Percentiles rank a stretch among this genome's conserved stretches.
phyloP scores from a whole-genome alignment of 2,113 vertebrate species.

The Butorides virescens region DNA sequence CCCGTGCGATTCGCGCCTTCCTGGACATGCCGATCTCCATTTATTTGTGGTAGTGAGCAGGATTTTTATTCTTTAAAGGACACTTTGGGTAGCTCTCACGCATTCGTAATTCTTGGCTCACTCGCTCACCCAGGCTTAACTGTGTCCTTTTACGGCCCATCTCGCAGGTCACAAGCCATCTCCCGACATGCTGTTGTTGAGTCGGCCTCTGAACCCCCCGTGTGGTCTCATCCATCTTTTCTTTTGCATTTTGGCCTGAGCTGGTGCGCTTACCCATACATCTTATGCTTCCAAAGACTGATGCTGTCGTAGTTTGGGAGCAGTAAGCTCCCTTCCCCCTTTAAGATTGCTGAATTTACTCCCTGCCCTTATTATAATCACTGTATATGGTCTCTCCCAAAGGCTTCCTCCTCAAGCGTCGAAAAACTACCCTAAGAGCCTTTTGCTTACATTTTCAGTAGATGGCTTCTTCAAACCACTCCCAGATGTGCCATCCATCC shows the following conservation, averaged over 20 bases:
- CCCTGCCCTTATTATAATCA: not conserved
- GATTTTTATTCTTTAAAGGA: not conserved
- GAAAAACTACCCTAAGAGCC: not conserved
- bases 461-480: not conserved
- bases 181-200: not conserved
- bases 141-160: not conserved
- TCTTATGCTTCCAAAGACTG: not conserved
- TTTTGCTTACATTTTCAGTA: not conserved
- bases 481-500: not conserved
- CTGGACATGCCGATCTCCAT: not conserved
- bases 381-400: not conserved
- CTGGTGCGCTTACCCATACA: not conserved
- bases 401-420: not conserved
- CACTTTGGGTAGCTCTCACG: not conserved
- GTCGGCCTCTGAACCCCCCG: rapidly evolving
- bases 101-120: not conserved
- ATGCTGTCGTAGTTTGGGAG: not conserved
- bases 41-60: not conserved
- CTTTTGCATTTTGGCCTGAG: not conserved
- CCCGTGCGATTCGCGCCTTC: rapidly evolving
- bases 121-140: not conserved
- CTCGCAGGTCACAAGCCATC: not conserved
- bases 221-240: not conserved
- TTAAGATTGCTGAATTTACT: not conserved
- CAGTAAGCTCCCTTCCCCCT: not conserved